Evolutionary conservation across 2,113 vertebrate genomes (phyloP), one percentile per base, ranked within the genome.

Genomic region (Dromaius novaehollandiae): DNA sequence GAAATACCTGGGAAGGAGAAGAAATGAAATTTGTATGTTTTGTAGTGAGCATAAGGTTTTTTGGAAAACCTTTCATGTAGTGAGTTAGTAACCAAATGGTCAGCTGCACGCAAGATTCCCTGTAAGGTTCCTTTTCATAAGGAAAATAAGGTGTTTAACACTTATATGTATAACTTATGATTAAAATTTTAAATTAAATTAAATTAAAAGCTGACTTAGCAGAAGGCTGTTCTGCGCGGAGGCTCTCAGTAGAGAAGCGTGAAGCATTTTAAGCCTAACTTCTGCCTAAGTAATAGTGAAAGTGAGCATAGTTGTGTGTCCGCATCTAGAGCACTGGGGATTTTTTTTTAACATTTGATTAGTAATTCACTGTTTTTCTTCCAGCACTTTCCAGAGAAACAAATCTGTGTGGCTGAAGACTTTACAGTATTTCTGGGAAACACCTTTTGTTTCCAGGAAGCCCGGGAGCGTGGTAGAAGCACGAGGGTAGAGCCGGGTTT

Each of bases 41-140:
- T 90, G 40, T 64, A 46, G 61, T 16, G 28, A 70, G 32, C 24
- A 7, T 55, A 70, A 34, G 63, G 74, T 89, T 93, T 94, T 86
- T 81, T 93, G 85, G 70, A 50, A 83, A 81, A 36, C 40, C 60
- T 81, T 95, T 91, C n/a, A 77, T 61, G 55, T 24, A 6, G n/a
- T 88, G 79, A 79, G 86, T 93, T 95, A 86, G 55, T 66, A 88
- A 80, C 71, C 75, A 88, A 93, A 88, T 48, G 46, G 93, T 88
- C 93, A 53, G 32, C 68, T 95, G 64, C 82, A 81, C 0, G 0
- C 42, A 64, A 80, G 66, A 87, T 68, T 80, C 71, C 74, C 90
- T 70, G 8, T 19, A n/a, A 90, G 55, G 25, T 21, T 70, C 11
- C 50, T 46, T 81, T 82, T 75, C 87, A 73, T 88, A 60, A 91